These are phyloP conservation scores for Fregetta grallaria DNA, from an alignment of 2,113 vertebrate species.

Conservation along the genomic window DNA sequence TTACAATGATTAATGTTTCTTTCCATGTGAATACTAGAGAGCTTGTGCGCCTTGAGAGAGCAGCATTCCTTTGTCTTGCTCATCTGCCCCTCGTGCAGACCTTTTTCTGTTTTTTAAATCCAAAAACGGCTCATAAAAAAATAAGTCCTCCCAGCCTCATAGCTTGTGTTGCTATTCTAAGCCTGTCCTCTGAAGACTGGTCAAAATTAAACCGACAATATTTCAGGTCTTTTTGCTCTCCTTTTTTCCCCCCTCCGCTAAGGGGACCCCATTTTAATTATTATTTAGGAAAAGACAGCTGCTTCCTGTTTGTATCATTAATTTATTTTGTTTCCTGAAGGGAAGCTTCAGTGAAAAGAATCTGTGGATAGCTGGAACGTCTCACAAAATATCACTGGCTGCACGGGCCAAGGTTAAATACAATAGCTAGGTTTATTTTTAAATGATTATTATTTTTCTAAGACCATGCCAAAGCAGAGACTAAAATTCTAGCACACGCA, in stretches of 20 bases:
- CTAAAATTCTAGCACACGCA: constrained; percentile 31
- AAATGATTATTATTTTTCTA: constrained; percentile 60
- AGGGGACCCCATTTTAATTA: constrained; percentile 64
- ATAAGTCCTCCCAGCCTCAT: neutral
- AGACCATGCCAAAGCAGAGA: constrained; percentile 42
- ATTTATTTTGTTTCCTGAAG: constrained; percentile 76
- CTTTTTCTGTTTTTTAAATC: constrained; percentile 23
- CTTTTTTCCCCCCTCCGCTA: neutral
- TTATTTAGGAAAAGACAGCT: constrained; percentile 75
- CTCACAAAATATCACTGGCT: constrained; percentile 58
- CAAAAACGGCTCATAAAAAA: neutral
- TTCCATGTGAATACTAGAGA: constrained; percentile 16
- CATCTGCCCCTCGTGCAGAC: constrained; percentile 22
- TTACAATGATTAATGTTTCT: constrained; percentile 35
- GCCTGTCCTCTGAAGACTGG: constrained; percentile 20
- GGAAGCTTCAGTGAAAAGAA: constrained; percentile 70
- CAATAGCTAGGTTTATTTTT: constrained; percentile 72
- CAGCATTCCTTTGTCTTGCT: constrained; percentile 48
- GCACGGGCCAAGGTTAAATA: constrained; percentile 62
- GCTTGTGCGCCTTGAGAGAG: neutral
- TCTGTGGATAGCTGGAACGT: constrained; percentile 58
- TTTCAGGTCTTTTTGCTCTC: constrained; percentile 40
- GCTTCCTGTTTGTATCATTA: constrained; percentile 76
- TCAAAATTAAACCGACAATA: constrained; percentile 43
- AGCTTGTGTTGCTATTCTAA: constrained; percentile 43